These are phyloP conservation scores for Paratrypauchen microcephalus DNA, from an alignment of 2,797 vertebrate genomes.

Conservation along the genomic window DNA sequence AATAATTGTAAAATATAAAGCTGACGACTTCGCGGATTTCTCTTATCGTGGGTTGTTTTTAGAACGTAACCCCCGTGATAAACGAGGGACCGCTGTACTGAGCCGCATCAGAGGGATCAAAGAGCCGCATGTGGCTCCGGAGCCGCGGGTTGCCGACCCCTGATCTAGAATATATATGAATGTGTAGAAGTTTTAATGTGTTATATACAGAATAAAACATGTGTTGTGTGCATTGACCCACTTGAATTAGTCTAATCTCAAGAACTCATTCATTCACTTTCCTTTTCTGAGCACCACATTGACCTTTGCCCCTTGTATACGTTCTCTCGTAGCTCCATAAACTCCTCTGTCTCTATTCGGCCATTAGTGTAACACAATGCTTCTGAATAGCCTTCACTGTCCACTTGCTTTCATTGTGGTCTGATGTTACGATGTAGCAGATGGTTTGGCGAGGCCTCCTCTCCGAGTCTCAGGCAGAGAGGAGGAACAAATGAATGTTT, in stretches of 20 bases:
- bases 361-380: neutral
- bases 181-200: too few relatives aligned
- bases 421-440: neutral
- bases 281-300: neutral
- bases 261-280: neutral
- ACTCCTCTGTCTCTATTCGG: neutral
- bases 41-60: too few relatives aligned
- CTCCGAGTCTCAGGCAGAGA: neutral
- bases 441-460: constrained; percentile 3
- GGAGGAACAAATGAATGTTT: neutral
- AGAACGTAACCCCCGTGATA: too few relatives aligned
- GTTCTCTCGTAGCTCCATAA: neutral
- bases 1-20: too few relatives aligned
- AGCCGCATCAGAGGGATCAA: too few relatives aligned
- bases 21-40: too few relatives aligned
- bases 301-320: neutral
- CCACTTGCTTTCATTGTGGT: neutral
- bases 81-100: too few relatives aligned
- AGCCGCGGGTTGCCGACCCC: too few relatives aligned
- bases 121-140: too few relatives aligned
- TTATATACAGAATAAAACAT: too few relatives aligned
- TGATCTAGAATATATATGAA: too few relatives aligned
- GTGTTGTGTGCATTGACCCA: too few relatives aligned
- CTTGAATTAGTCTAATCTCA: neutral
- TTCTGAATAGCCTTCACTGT: neutral